Conservation (phyloP, 2,888 invertebrate genomes). For the Yponomeuta evonymella region DNA sequence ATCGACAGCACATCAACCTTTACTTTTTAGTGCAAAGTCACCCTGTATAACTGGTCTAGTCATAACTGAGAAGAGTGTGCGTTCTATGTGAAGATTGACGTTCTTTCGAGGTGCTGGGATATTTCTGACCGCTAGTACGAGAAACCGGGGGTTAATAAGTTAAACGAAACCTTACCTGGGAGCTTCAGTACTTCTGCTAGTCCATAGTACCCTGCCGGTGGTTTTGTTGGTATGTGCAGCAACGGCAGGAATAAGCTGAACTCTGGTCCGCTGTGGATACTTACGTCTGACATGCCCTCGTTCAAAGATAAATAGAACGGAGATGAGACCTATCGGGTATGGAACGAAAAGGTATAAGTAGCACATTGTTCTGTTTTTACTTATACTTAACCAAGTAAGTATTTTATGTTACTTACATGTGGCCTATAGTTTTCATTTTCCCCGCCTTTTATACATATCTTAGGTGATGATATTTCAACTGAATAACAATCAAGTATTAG, state of each 20-base stretch:
- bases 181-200: slow-evolving; percentile 71
- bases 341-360: slow-evolving; percentile 24
- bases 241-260: slow-evolving; percentile 67
- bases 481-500: slow-evolving; percentile 23
- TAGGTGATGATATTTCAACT: slow-evolving; percentile 83
- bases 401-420: slow-evolving; percentile 52
- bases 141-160: not conserved
- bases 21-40: no score
- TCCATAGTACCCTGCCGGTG: slow-evolving; percentile 70
- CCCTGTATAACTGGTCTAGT: no score
- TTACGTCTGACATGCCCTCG: slow-evolving; percentile 79
- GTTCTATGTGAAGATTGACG: not conserved
- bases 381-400: not conserved
- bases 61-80: no score
- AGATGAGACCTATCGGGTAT: slow-evolving; percentile 76
- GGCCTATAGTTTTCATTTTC: slow-evolving; percentile 79
- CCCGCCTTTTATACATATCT: slow-evolving; percentile 74
- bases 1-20: no score
- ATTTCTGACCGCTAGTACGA: no score
- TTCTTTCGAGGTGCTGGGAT: no score
- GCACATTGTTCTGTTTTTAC: no score
- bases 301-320: slow-evolving; percentile 80
- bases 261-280: slow-evolving; percentile 73
- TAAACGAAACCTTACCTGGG: slow-evolving; percentile 36
- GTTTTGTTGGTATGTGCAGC: slow-evolving; percentile 80